Evolutionary conservation across 2,113 vertebrate genomes (phyloP), one percentile per base, ranked within the genome.

Genomic region (Protobothrops flavoviridis): DNA sequence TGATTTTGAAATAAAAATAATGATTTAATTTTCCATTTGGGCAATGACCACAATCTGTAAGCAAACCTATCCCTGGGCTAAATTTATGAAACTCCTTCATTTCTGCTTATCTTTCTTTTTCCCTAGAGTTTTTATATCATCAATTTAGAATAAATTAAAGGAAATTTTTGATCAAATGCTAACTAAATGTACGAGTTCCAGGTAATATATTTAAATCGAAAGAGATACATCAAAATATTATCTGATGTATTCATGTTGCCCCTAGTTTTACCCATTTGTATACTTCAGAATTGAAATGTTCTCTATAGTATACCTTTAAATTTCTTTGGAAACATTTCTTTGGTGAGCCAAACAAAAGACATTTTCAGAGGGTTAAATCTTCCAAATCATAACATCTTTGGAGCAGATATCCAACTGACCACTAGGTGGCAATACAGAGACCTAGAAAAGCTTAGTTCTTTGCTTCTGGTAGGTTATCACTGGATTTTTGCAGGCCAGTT

Each of bases 11-110:
- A 89, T 90, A 48, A 64, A 81, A 74, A 90, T 90, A 61, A 90
- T 61, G 53, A 56, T 93, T 92, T 89, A 85, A 43, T 8, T 89
- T 93, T 93, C 88, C 74, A 52, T 61, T 90, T 90, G 85, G 88
- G 59, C 74, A 50, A 93, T 93, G 85, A 53, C 45, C 55, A 88
- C 74, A 93, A 55, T 90, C 55, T 74, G 20, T 43, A 85, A 90
- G 53, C 88, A 50, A 5, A 3, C 53, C 20, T 85, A 53, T 17
- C 43, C 43, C 85, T 90, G 90, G 48, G 20, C 53, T 56, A 90
- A 59, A 50, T 59, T 59, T 93, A 8, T 43, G 59, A 61, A 93
- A 43, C 39, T 23, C 53, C 21, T 90, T 50, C 17, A 55, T 29
- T 93, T 26, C 26, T 59, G 53, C 29, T 12, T 45, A 24, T n/a